These are phyloP conservation scores for Tachyglossus aculeatus DNA, from an alignment of 2,797 vertebrate genomes.

Conservation along the genomic window DNA sequence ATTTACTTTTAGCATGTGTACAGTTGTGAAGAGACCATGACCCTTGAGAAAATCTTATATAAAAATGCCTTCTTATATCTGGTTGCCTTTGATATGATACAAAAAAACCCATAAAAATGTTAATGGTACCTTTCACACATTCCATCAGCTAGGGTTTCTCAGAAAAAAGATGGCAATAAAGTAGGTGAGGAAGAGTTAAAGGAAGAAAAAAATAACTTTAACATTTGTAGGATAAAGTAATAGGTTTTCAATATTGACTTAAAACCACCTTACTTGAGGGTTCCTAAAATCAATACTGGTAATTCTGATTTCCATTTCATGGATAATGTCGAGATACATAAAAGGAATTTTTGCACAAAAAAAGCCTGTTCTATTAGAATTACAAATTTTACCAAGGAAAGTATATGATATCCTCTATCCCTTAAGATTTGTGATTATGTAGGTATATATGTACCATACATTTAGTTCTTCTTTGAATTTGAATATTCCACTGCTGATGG, in stretches of 20 bases:
- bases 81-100: neutral
- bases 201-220: slow-evolving; percentile 22
- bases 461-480: too few relatives aligned
- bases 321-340: slow-evolving; percentile 37
- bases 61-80: neutral
- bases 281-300: slow-evolving; percentile 22
- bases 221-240: slow-evolving; percentile 12
- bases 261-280: slow-evolving; percentile 19
- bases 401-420: slow-evolving; percentile 25
- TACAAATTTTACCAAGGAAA: slow-evolving; percentile 15
- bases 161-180: neutral
- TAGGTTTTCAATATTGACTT: neutral
- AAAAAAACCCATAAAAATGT: slow-evolving; percentile 1
- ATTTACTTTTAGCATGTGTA: neutral
- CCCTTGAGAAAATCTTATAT: neutral
- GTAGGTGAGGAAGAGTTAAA: slow-evolving; percentile 15
- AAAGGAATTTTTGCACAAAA: slow-evolving; percentile 8
- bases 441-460: too few relatives aligned
- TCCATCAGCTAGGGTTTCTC: neutral
- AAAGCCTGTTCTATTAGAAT: slow-evolving; percentile 42
- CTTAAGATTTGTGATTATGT: too few relatives aligned
- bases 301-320: too few relatives aligned
- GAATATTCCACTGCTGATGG: too few relatives aligned
- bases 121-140: neutral
- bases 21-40: neutral